Evolutionary conservation across 2,113 vertebrate species (phyloP), one percentile per base, ranked within the genome.

Genomic region (Chaetorhynchus papuensis): DNA sequence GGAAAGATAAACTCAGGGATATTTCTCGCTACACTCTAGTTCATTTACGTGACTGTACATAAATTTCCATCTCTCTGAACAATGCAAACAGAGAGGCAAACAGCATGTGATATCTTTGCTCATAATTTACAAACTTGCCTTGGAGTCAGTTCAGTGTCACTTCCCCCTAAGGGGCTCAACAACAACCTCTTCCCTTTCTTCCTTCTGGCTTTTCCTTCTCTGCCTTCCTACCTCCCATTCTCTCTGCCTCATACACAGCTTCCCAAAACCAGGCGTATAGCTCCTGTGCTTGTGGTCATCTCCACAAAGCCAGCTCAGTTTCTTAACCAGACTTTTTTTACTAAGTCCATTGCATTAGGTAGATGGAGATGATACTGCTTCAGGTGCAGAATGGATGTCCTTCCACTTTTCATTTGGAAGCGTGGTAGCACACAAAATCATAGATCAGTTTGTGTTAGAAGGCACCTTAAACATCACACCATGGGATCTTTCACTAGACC

Each of bases 41-140:
- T 94, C 57, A 42, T 94, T 96, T 94, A 93, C 3, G 13, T 78
- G 92, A 94, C 72, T 90, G 68, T 78, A 96, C 83, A 87, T 78
- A 94, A 93, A 94, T 94, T 96, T 82, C 76, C 44, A 42, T 86
- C 77, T 52, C 71, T 83, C 63, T 92, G 85, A 95, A 88, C 71
- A 90, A 83, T 45, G 52, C 83, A 74, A 91, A 80, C 60, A 91
- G 44, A 78, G 72, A 89, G 53, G 60, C 75, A 90, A 91, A 77
- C 66, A 88, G 78, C 66, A 60, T 35, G 52, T 4, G 2, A 65
- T 87, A 56, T 75, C 47, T 69, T 89, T 71, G 64, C 61, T 89
- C 49, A 71, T 89, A 94, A 81, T 87, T 91, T 68, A 59, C 57
- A 61, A 70, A 83, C 53, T 95, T 86, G 68, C 26, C 69, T 78